Evolutionary conservation across 2,113 vertebrate species (phyloP), one percentile per base, ranked within the genome.

Genomic region (Donacobius atricapilla): DNA sequence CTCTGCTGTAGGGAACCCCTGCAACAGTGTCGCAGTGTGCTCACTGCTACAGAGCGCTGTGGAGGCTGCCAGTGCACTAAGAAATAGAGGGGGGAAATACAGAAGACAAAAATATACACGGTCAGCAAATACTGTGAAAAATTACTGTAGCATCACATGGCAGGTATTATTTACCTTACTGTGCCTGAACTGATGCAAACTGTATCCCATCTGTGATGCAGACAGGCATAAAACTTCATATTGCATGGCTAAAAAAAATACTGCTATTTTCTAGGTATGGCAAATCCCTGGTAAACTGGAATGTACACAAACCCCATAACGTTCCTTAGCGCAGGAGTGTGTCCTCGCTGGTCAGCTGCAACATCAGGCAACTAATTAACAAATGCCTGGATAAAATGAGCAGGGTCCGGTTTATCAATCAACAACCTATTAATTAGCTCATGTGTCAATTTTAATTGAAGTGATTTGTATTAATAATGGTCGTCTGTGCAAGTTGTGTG

Each of bases 11-110:
- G 95, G 94, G 71, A 97, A 90, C 72, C 90, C 95, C 96, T 96
- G 94, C 95, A 96, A 96, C 47, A 82, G 70, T 96, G 96, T 95
- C 91, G 94, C 96, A 97, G 96, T 96, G 89, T 96, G 89, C 87
- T 90, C 4, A 1, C 79, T 76, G 71, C 47, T 91, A 79, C 76
- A 68, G 75, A 80, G 84, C 0, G 1, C 89, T 69, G 72, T 69
- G 81, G 44, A 81, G 47, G 69, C 90, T 88, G 85, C 60, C 78
- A 68, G 70, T 13, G 56, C 66, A 60, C 37, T 60, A 65, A 78
- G 83, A 61, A 35, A 30, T 1, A 5, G 18, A 5, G 18, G 31
- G 9, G 37, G 18, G 35, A 6, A 81, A 56, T 2, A 72, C 30
- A 65, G 73, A 24, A 73, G 33, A 2, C n/a, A 80, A 83, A 87